Evolutionary conservation across 2,113 vertebrate genomes (phyloP).

Genomic region (Thymallus thymallus): DNA sequence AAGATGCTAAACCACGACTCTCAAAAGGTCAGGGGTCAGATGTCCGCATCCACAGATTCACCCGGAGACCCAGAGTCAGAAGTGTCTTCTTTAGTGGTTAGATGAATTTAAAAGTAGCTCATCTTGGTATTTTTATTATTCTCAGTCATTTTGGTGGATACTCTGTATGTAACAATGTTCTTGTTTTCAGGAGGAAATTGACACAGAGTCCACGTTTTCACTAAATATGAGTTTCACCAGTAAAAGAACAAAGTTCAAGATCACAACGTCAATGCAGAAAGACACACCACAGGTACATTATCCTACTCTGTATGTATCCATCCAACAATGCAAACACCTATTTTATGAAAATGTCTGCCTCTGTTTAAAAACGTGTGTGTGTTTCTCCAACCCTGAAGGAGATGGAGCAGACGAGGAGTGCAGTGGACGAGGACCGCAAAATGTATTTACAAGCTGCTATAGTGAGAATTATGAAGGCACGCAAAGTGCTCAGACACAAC

Average conservation of each 20-base stretch:
- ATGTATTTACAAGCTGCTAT: constrained; percentile 99
- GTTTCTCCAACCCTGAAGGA: constrained; percentile 71
- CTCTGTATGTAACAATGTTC: constrained; percentile 5
- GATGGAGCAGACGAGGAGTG: constrained; percentile 97
- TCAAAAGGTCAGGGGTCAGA: constrained; percentile 78
- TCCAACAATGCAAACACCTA: no score
- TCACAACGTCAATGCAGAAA: constrained; percentile 98
- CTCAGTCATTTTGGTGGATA: no score
- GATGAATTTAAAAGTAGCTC: background rate
- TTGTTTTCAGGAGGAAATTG: constrained; percentile 89
- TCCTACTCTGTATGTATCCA: background rate
- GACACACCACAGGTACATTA: constrained; percentile 90
- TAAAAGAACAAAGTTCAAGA: constrained; percentile 99
- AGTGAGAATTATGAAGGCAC: constrained; percentile 99
- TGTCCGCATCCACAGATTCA: background rate
- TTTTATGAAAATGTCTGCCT: background rate
- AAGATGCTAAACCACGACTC: constrained; percentile 98
- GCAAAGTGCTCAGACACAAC: constrained; percentile 94
- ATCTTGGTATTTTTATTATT: no score
- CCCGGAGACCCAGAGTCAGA: background rate
- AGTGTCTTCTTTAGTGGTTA: background rate
- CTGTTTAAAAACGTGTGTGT: background rate
- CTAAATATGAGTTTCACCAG: constrained; percentile 99
- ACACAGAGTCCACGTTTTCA: constrained; percentile 93
- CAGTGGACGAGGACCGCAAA: constrained; percentile 97